Percentiles rank a stretch among this genome's conserved stretches.
phyloP scores from a whole-genome alignment of 2,797 vertebrate genomes.

The Sarcoramphus papa region DNA sequence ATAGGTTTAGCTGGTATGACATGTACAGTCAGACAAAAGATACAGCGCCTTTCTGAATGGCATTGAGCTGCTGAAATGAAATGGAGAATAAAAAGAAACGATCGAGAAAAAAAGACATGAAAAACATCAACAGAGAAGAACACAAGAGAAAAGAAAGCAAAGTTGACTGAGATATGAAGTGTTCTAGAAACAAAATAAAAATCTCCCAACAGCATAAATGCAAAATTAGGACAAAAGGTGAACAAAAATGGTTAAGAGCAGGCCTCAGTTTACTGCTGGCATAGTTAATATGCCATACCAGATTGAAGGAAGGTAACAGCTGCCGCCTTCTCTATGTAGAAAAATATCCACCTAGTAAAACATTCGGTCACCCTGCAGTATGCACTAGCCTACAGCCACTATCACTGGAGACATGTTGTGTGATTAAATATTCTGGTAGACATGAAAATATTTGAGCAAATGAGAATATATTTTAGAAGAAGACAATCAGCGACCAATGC shows the following conservation, averaged over 20 bases:
- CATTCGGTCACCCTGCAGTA: not conserved
- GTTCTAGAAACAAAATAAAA: not conserved
- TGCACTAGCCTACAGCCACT: not conserved
- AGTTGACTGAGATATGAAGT: not conserved
- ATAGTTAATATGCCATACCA: not conserved
- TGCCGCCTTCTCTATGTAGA: not conserved
- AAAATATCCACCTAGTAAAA: not conserved
- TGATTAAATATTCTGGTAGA: not conserved
- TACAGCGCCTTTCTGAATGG: not conserved
- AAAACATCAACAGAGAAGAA: not conserved
- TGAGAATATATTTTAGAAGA: not conserved
- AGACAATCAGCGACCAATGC: not conserved
- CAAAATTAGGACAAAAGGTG: not conserved
- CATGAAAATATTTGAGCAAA: not conserved
- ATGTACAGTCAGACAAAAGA: not conserved
- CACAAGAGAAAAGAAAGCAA: not conserved
- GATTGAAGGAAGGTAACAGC: not conserved
- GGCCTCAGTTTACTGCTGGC: not conserved
- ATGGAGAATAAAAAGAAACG: not conserved
- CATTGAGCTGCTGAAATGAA: not conserved
- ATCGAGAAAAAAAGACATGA: accelerated
- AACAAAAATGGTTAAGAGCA: not conserved
- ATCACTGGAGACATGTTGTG: not conserved
- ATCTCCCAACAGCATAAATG: not conserved
- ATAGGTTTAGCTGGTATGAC: not conserved